Conservation (phyloP, 2,888 invertebrate species). For the Lochmaea crataegi region DNA sequence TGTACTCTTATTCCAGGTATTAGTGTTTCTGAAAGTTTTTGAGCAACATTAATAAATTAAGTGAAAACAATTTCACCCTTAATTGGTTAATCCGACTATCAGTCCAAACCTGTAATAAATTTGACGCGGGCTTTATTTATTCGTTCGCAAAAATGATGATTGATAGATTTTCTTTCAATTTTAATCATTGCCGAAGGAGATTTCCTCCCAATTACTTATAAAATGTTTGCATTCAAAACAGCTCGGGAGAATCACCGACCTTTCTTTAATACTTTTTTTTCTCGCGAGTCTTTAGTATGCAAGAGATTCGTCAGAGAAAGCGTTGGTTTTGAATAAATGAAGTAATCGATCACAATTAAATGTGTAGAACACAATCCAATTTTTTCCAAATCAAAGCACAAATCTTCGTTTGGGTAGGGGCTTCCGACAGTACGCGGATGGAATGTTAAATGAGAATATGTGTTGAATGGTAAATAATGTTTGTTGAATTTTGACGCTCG, state of each 20-base stretch:
- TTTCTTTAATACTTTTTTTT: conserved; percentile 20
- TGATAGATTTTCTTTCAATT: neutral
- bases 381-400: conserved; percentile 51
- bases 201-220: neutral
- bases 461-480: conserved; percentile 33
- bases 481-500: conserved; percentile 24
- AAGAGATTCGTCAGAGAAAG: conserved; percentile 38
- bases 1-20: too few species aligned
- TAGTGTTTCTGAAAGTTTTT: too few species aligned
- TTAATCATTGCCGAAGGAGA: neutral
- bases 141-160: neutral
- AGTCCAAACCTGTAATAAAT: neutral
- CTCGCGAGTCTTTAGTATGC: conserved; percentile 48
- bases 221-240: conserved; percentile 7
- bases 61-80: too few species aligned
- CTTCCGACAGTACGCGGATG: conserved; percentile 44
- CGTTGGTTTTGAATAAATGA: conserved; percentile 48
- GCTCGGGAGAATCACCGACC: neutral
- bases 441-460: conserved; percentile 43
- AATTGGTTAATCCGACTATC: too few species aligned
- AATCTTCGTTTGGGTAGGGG: conserved; percentile 50
- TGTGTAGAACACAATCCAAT: conserved; percentile 49
- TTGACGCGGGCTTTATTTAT: neutral
- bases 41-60: too few species aligned
- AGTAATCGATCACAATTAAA: conserved; percentile 58